These are phyloP conservation scores for Eupithecia exiguata DNA, from an alignment of 2,888 invertebrate genomes.

Conservation along the genomic window DNA sequence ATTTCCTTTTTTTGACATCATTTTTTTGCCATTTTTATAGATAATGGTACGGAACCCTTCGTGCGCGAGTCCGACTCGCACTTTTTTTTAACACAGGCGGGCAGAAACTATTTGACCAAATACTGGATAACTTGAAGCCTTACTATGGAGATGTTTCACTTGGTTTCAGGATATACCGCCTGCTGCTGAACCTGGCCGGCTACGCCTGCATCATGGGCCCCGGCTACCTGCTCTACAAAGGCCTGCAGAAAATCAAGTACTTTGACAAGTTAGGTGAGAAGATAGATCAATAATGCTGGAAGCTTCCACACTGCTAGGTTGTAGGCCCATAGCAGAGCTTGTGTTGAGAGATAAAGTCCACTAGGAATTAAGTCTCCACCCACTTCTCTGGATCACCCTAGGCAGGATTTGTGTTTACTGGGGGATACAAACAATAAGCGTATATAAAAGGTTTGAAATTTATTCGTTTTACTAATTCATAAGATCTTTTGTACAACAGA, in stretches of 20 bases:
- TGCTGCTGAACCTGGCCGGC: slow-evolving; percentile 92
- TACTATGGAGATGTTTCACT: background rate
- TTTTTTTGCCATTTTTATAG: no score
- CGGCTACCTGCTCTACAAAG: slow-evolving; percentile 91
- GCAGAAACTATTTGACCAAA: background rate
- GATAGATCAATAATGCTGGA: background rate
- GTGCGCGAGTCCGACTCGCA: no score
- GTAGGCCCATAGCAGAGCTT: background rate
- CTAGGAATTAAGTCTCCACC: background rate
- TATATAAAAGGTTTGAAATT: no score
- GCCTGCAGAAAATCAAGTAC: slow-evolving; percentile 90
- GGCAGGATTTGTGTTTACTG: no score
- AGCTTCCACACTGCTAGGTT: background rate
- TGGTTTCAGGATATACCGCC: slow-evolving; percentile 86
- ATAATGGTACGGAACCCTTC: no score
- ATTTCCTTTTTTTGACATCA: no score
- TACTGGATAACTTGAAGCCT: background rate
- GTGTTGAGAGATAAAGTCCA: background rate
- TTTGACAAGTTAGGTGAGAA: slow-evolving; percentile 89
- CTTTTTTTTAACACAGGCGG: no score
- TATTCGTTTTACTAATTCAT: no score
- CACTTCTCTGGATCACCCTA: no score
- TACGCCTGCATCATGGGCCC: slow-evolving; percentile 95
- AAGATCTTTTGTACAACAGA: no score
- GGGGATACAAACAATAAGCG: no score